A percentile compares a stretch with the other conserved stretches of the same genome.
Evolutionary conservation across 2,113 vertebrate species (phyloP).

Genomic region (Corythoichthys haematopterus): DNA sequence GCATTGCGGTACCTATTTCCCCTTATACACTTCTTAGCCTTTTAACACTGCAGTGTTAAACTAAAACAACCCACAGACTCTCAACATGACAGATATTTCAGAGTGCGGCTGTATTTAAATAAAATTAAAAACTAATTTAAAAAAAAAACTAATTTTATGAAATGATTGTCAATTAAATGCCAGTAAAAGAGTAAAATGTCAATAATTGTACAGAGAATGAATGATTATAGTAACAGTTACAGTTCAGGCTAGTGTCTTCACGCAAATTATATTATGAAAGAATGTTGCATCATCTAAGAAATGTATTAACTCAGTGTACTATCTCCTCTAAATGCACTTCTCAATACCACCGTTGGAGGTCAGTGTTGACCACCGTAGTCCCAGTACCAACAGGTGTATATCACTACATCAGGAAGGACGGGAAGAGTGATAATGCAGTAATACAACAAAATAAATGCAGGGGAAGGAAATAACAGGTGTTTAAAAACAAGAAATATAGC

Average conservation of each 20-base stretch:
- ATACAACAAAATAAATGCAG: constrained; percentile 43
- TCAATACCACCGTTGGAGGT: constrained; percentile 60
- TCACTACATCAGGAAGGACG: constrained; percentile 32
- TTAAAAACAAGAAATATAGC: constrained; percentile 24
- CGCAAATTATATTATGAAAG: constrained; percentile 21
- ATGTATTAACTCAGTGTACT: constrained; percentile 31
- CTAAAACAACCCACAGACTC: background rate
- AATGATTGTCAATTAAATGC: background rate
- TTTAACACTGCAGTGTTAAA: constrained; percentile 45
- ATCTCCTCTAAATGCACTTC: constrained; percentile 36
- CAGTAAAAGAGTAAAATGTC: background rate
- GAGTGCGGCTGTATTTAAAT: background rate
- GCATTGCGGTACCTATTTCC: constrained; percentile 54
- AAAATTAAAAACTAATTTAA: background rate
- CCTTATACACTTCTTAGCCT: constrained; percentile 44
- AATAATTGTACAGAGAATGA: constrained; percentile 7
- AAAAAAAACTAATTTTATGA: background rate
- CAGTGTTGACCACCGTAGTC: constrained; percentile 63
- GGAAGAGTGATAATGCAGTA: constrained; percentile 31
- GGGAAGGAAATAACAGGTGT: constrained; percentile 24
- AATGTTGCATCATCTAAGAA: constrained; percentile 50
- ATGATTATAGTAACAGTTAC: constrained; percentile 3
- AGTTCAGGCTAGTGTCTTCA: constrained; percentile 21
- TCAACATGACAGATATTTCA: background rate
- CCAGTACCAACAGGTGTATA: constrained; percentile 25